Evolutionary conservation across 2,113 vertebrate genomes (phyloP).

Genomic region (Cariama cristata): DNA sequence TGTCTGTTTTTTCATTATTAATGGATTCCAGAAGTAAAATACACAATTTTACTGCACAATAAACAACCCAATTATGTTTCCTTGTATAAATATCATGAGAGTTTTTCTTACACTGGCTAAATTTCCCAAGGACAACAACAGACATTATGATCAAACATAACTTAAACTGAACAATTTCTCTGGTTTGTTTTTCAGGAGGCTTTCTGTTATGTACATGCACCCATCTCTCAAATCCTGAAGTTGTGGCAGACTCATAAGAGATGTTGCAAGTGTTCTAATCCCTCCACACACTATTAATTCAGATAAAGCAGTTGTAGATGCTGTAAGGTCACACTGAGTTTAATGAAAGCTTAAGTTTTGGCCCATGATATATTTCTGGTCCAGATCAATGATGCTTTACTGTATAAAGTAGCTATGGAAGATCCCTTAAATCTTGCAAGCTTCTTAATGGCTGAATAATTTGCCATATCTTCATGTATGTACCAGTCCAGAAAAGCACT

Average conservation of each 20-base stretch:
- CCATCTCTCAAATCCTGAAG: neutral
- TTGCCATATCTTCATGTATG: neutral
- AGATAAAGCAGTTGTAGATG: neutral
- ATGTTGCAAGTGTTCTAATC: neutral
- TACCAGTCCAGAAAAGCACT: neutral
- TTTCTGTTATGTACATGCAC: neutral
- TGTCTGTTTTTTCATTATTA: neutral
- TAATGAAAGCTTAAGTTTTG: neutral
- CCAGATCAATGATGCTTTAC: neutral
- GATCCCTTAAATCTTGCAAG: neutral
- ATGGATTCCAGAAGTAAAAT: neutral
- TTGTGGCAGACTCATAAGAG: neutral
- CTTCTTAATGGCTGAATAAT: neutral
- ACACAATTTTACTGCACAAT: neutral
- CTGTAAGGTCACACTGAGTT: neutral
- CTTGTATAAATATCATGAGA: neutral
- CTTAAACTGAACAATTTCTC: accelerated
- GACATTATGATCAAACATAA: neutral
- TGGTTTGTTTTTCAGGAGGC: neutral
- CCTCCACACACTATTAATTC: neutral
- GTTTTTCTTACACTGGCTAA: neutral
- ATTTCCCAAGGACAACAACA: neutral
- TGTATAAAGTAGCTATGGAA: neutral
- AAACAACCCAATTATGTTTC: neutral
- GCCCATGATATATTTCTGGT: neutral